Base-by-base conservation (phyloP, 2,888 invertebrate species). In the Xanthia togata region DNA sequence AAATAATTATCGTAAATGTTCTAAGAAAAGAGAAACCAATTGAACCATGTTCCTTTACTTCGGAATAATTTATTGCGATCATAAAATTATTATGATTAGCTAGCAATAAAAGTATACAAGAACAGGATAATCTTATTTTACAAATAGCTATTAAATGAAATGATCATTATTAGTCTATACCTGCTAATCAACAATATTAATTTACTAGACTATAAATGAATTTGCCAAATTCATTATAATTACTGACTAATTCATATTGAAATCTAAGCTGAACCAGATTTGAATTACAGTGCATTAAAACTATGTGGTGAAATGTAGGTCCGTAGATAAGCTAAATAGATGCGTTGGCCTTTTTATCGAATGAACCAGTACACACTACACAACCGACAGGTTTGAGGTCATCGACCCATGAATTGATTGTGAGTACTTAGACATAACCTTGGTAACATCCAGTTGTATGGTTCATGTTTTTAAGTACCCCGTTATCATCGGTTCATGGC, bases 341-440 rank as follows among this genome's bases (percentile, higher is more conserved):
- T 78, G 63, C 77, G 78, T 76, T 74, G 76, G 62, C 80, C 73
- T 84, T 87, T 78, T 86, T 81, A 88, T 88, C 83, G 77, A 76
- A 71, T 78, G 82, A 79, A 81, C 73, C 70, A 76, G 83, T 70
- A 83, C 73, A 80, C 71, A 84, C 73, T 70, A 84, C 75, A 80
- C 71, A 84, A 73, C 67, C 74, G 79, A 80, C 90, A 89, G 89
- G 90, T 90, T 81, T 90, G 87, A 89, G 92, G 84, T 85, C 92
- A 90, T 88, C 87, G 90, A 89, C 89, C 91, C 85, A 55, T 86
- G 82, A 84, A 86, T 87, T 88, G 90, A 91, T 90, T 90, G 85
- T 84, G 82, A 73, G 73, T 70, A 79, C 23, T 38, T 63, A 17
- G 69, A 70, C 69, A 78, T 86, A 89, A 88, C 90, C 90, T 90